Base-by-base conservation (phyloP, 2,797 vertebrate species). In the Lithobates sylvaticus region DNA sequence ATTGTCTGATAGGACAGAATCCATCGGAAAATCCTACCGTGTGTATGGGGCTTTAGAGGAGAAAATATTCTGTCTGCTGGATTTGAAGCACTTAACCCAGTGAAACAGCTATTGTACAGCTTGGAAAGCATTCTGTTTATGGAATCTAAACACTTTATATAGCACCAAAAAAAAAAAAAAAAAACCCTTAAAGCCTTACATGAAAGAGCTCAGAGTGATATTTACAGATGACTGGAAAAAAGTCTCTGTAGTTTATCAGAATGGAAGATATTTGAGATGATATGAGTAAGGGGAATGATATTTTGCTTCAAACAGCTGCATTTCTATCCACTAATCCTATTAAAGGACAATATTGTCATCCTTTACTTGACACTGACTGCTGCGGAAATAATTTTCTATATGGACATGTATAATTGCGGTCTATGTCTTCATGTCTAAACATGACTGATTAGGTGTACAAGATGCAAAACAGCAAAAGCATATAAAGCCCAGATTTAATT, bases 51-150 rank as follows among this genome's bases (percentile, higher is more conserved):
- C 5, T 23, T n/a, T 18, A 79, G 77, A 10, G 47, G 12, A 26
- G 21, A 39, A 79, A 42, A 67, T 12, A 3, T 78, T 77, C 27
- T 47, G 5, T 36, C 76, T 8, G 5, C 10, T 78, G 61, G 39
- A 78, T 78, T 78, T 67, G 2, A 65, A 13, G 58, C 58, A 65
- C 54, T 77, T 29, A 32, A 32, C 77, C 44, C 65, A 13, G 10
- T 32, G 39, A 79, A 79, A 67, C 16, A 10, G 27, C n/a, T 68
- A 68, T 50, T 79, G 36, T 47, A 32, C 64, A 32, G 65, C 47
- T 50, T 79, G 42, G 65, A 69, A 69, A 79, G 47, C 29, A 79
- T 69, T 79, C 68, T 50, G 26, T 27, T 29, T 26, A n/a, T 29
- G 10, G 29, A 68, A 79, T 68, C 64, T 27, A 42, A 39, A 68